These are phyloP conservation scores for Bombylius discolor DNA, from an alignment of 2,888 invertebrate genomes.

Conservation along the genomic window DNA sequence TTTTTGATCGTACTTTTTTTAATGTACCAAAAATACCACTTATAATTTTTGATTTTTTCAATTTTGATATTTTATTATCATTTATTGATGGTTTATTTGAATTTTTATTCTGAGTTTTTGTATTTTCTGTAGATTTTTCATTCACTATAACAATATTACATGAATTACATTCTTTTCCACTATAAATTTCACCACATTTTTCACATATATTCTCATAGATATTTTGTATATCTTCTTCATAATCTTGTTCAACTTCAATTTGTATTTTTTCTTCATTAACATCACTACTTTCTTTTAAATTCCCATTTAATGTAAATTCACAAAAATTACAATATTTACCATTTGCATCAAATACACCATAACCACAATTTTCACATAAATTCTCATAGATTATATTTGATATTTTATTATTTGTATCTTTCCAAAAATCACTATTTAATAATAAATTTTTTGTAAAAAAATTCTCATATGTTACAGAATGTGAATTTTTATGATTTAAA, in stretches of 20 bases:
- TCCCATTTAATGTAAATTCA: slow-evolving; percentile 28
- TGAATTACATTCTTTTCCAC: slow-evolving; percentile 22
- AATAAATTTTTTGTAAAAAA: slow-evolving; percentile 4
- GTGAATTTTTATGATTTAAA: no score
- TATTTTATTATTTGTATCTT: background rate
- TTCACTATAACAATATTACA: slow-evolving; percentile 12
- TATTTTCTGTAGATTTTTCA: background rate
- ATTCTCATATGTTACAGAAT: background rate
- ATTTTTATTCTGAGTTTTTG: background rate
- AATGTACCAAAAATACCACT: slow-evolving; percentile 7
- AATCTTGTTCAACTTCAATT: slow-evolving; percentile 16
- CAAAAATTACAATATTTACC: slow-evolving; percentile 32
- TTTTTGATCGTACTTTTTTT: slow-evolving; percentile 4
- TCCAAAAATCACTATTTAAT: slow-evolving; percentile 7
- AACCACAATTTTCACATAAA: slow-evolving; percentile 32
- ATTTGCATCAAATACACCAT: slow-evolving; percentile 30
- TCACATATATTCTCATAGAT: slow-evolving; percentile 35
- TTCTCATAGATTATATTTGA: slow-evolving; percentile 24
- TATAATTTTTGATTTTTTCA: slow-evolving; percentile 2
- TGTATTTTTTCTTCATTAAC: slow-evolving; percentile 5
- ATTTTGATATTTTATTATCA: background rate
- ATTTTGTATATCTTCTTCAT: background rate
- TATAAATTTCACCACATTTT: slow-evolving; percentile 27
- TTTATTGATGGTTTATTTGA: background rate
- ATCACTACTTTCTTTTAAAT: slow-evolving; percentile 2